Base-by-base conservation (phyloP, 2,888 invertebrate genomes). In the Stenotaenia linearis region DNA sequence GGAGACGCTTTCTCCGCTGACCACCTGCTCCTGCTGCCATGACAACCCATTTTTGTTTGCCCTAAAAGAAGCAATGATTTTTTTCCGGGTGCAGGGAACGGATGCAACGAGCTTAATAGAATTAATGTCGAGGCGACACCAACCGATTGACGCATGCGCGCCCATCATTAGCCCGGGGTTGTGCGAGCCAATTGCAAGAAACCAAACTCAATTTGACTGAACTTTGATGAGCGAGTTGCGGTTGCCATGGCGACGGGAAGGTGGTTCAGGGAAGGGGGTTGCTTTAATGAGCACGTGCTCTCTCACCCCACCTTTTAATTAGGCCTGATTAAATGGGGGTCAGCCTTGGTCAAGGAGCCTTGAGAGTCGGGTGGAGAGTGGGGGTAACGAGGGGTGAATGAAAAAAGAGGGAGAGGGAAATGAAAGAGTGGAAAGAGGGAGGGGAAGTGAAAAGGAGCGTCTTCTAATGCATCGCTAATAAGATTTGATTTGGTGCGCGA, bases 391-490 rank as follows among this genome's bases (percentile, higher is more conserved):
- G 32, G 75, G 75, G 35, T 75, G 32, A 28, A 18, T 21, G 1
- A 23, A 74, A 74, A 69, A 69, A 69, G n/a, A 23, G 21, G 18
- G 32, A 18, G 32, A 2, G 37, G 75, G 9, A 21, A 75, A 37
- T 23, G 75, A 32, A 23, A 32, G 32, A 37, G 75, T 2, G 35
- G 12, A 35, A 18, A 12, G 75, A 30, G 28, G 1, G n/a, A 10
- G 75, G 7, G 75, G 32, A 23, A 9, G 3, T n/a, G 37, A 21
- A n/a, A 32, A n/a, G 37, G 18, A 35, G 75, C 75, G 69, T 69
- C 69, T 69, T 69, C 69, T 69, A 69, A 69, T 69, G 69, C 69
- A 69, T 69, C 69, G 28, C 69, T 69, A 69, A 69, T 69, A 69
- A 69, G 69, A 69, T 69, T 69, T 69, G 69, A 69, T 69, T 69